Evolutionary conservation across 2,888 invertebrate species (phyloP).

Genomic region (Diachrysia chrysitis): DNA sequence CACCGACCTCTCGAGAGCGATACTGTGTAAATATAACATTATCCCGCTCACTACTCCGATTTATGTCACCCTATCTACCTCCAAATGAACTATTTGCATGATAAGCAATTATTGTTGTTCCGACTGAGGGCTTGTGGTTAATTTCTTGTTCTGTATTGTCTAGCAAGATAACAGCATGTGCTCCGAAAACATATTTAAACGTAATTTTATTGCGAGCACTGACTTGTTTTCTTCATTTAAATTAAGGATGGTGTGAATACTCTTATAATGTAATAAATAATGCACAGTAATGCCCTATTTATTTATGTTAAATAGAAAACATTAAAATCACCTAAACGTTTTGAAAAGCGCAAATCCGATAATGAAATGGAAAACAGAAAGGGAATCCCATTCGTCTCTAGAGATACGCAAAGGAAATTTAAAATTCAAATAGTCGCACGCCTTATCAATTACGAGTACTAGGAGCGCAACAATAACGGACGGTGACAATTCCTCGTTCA

Average conservation of each 20-base stretch:
- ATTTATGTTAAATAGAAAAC: conserved; percentile 30
- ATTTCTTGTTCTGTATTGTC: neutral
- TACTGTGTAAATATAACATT: conserved; percentile 76
- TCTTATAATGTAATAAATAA: neutral
- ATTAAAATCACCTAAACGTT: conserved; percentile 53
- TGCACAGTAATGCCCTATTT: neutral
- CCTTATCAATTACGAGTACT: conserved; percentile 88
- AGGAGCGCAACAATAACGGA: conserved; percentile 74
- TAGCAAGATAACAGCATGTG: neutral
- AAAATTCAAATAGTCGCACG: conserved; percentile 84
- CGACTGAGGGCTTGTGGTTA: neutral
- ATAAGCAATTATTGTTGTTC: conserved; percentile 16
- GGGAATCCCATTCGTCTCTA: conserved; percentile 71
- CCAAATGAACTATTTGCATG: conserved; percentile 49
- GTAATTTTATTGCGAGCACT: neutral
- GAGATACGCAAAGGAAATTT: conserved; percentile 73
- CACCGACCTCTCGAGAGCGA: conserved; percentile 69
- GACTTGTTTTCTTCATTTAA: neutral
- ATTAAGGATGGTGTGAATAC: neutral
- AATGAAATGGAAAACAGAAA: conserved; percentile 69
- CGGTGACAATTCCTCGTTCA: conserved; percentile 76
- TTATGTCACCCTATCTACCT: conserved; percentile 48
- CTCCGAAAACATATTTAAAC: neutral
- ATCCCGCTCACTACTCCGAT: conserved; percentile 60
- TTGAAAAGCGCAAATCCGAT: conserved; percentile 64